phyloP scores from a whole-genome alignment of 2,888 invertebrate species.

The Tetranychus truncatus region DNA sequence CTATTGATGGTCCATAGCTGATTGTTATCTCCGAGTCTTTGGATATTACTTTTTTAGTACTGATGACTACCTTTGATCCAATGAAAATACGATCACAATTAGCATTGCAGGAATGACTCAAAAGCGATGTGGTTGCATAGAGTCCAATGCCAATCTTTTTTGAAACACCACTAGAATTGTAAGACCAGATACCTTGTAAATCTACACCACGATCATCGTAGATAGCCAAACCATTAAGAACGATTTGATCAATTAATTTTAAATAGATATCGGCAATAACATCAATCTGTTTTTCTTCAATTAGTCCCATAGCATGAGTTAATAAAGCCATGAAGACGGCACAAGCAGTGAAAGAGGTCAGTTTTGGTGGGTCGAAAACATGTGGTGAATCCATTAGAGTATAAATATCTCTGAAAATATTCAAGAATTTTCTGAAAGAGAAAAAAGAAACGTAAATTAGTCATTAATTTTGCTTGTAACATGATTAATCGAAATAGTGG shows the following conservation, averaged over 20 bases:
- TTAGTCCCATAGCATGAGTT: neutral
- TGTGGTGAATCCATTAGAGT: neutral
- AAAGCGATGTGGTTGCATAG: neutral
- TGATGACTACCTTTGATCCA: neutral
- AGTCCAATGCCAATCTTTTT: slow-evolving; percentile 3
- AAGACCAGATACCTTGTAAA: neutral
- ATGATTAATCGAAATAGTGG: too few relatives aligned
- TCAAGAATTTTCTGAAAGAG: neutral
- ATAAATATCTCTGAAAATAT: neutral
- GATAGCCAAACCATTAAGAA: neutral
- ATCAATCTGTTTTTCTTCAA: neutral
- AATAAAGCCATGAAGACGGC: neutral
- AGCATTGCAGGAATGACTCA: neutral
- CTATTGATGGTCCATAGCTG: neutral
- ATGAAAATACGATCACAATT: neutral
- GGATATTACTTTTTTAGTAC: neutral
- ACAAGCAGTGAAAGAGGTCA: neutral
- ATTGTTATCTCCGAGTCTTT: neutral
- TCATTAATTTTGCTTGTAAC: too few relatives aligned
- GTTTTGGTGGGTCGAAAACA: neutral
- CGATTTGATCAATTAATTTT: neutral
- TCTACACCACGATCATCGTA: neutral
- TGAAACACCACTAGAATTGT: neutral
- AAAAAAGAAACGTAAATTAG: too few relatives aligned
- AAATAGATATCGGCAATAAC: neutral